Evolutionary conservation across 2,888 invertebrate genomes (phyloP).

Genomic region (Emesis russula): DNA sequence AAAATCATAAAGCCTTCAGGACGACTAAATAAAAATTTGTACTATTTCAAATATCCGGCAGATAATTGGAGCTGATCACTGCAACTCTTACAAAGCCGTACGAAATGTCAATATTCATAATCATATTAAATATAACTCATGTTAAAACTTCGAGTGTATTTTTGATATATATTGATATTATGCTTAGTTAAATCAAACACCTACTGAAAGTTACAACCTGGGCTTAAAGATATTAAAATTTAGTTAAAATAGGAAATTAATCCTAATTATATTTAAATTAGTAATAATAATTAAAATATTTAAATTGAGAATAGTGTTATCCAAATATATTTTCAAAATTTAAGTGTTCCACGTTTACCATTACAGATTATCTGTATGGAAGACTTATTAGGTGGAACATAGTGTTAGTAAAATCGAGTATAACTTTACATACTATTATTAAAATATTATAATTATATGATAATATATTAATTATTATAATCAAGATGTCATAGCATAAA

Average conservation of each 20-base stretch:
- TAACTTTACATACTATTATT: conserved; percentile 5
- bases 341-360: conserved; percentile 54
- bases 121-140: neutral
- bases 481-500: neutral
- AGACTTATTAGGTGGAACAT: conserved; percentile 56
- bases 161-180: neutral
- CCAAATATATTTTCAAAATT: conserved; percentile 7
- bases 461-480: conserved; percentile 10
- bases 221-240: neutral
- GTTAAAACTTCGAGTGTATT: neutral
- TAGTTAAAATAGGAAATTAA: neutral
- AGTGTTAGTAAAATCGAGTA: conserved; percentile 20
- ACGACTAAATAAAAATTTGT: conserved; percentile 94
- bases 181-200: neutral
- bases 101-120: neutral
- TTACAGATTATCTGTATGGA: conserved; percentile 52
- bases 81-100: conserved; percentile 13
- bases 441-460: conserved; percentile 2
- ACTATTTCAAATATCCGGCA: conserved; percentile 88
- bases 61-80: conserved; percentile 5
- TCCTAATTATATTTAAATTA: neutral
- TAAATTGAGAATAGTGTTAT: neutral
- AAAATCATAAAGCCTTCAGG: conserved; percentile 92
- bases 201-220: neutral
- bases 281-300: neutral